Evolutionary conservation across 2,113 vertebrate genomes (phyloP).

Genomic region (Callocephalon fimbriatum): DNA sequence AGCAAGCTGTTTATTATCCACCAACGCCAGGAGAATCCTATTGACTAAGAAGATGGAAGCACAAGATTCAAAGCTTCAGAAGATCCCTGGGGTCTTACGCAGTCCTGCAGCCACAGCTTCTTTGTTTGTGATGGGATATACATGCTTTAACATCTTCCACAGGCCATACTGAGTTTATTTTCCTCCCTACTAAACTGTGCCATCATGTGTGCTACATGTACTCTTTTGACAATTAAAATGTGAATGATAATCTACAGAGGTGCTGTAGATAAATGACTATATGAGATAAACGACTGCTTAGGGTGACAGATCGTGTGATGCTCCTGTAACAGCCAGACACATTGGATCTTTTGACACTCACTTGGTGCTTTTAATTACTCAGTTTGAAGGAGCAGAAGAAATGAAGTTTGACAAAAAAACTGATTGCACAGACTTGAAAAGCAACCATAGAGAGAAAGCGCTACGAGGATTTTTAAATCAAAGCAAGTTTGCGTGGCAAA

Average conservation of each 20-base stretch:
- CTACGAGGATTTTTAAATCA: not conserved
- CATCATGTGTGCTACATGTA: not conserved
- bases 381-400: not conserved
- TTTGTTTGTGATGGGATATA: not conserved
- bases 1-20: not conserved
- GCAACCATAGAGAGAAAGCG: not conserved
- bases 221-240: not conserved
- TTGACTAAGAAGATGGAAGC: not conserved
- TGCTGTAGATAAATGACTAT: not conserved
- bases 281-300: not conserved
- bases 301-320: not conserved
- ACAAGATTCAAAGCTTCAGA: not conserved
- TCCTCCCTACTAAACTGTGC: not conserved
- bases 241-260: not conserved
- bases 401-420: not conserved
- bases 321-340: not conserved
- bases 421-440: not conserved
- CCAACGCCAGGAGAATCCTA: not conserved
- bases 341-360: not conserved
- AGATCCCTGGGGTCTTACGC: not conserved
- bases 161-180: fast-evolving
- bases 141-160: not conserved
- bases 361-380: not conserved
- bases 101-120: not conserved
- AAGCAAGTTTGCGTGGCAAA: not conserved